phyloP scores from a whole-genome alignment of 2,113 vertebrate genomes.

The Pollachius pollachius region DNA sequence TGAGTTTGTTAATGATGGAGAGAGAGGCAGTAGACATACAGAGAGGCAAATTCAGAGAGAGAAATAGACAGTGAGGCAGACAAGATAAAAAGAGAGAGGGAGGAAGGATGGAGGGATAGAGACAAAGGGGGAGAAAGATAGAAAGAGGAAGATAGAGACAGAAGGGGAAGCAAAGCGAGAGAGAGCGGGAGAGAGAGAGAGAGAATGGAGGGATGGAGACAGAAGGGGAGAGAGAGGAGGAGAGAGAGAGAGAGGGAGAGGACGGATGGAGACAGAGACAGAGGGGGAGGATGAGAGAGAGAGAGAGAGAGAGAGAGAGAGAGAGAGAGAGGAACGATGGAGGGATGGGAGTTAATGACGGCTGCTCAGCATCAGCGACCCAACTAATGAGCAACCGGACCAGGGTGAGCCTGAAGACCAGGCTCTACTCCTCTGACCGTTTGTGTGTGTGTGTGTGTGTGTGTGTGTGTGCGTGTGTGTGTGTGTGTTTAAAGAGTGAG shows the following conservation, averaged over 20 bases:
- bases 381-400: conserved; percentile 96
- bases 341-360: conserved; percentile 91
- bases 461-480: conserved; percentile 10
- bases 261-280: neutral
- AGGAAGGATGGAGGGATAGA: conserved; percentile 20
- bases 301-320: conserved; percentile 1
- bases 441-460: conserved; percentile 8
- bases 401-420: conserved; percentile 70
- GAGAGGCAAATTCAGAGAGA: neutral
- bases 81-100: neutral
- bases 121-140: neutral
- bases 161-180: too few relatives aligned
- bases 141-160: neutral
- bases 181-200: neutral
- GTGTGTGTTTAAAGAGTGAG: too few relatives aligned
- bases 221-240: too few relatives aligned
- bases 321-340: conserved; percentile 22
- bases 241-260: too few relatives aligned
- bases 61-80: neutral
- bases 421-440: conserved; percentile 13
- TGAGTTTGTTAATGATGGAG: neutral
- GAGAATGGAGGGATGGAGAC: neutral
- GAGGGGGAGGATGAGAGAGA: neutral
- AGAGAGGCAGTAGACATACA: neutral
- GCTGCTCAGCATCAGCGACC: conserved; percentile 96